phyloP scores from a whole-genome alignment of 2,888 invertebrate genomes.

The Leistus spinibarbis region DNA sequence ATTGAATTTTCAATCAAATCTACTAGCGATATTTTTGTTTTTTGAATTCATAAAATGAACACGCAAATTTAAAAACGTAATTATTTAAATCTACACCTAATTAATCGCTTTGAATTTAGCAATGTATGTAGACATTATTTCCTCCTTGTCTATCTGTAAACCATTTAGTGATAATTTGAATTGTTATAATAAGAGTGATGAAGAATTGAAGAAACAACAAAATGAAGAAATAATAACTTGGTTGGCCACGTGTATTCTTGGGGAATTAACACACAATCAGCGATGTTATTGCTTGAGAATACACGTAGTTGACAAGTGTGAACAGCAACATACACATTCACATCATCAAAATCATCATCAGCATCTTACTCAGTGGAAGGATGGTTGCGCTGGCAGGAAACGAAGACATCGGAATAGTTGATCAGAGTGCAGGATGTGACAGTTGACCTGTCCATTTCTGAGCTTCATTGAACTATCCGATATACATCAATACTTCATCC shows the following conservation, averaged over 20 bases:
- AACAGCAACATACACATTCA: conserved; percentile 46
- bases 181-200: background rate
- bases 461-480: conserved; percentile 42
- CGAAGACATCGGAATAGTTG: conserved; percentile 38
- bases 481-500: conserved; percentile 12
- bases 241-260: conserved; percentile 98
- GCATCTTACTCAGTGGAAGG: background rate
- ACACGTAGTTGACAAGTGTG: conserved; percentile 94
- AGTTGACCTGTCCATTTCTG: conserved; percentile 40
- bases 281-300: conserved; percentile 99
- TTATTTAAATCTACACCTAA: too few species aligned
- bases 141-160: too few species aligned
- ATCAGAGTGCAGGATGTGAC: conserved; percentile 41
- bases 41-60: too few species aligned
- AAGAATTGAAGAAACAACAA: background rate
- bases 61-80: too few species aligned
- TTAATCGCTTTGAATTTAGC: too few species aligned
- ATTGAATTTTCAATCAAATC: too few species aligned
- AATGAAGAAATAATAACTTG: conserved; percentile 61
- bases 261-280: conserved; percentile 94
- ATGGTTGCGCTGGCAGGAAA: background rate
- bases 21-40: too few species aligned
- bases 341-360: conserved; percentile 42
- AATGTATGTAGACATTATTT: too few species aligned
- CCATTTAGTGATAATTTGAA: too few species aligned